Evolutionary conservation across 1,140 invertebrate genomes (phyloP).

Genomic region (Drosophila nigrodunni): DNA sequence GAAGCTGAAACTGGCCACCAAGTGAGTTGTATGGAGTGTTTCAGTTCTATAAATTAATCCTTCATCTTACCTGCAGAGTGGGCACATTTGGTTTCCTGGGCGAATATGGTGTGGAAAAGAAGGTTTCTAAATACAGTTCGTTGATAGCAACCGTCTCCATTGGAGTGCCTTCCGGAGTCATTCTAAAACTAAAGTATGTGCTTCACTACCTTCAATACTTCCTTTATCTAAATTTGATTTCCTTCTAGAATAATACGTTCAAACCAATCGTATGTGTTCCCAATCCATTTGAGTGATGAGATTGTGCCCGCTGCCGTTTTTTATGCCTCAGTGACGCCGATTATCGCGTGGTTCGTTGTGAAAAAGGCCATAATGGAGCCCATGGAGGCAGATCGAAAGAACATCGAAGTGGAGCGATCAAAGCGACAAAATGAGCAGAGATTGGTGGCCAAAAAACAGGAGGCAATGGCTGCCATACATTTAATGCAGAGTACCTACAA

Average conservation of each 20-base stretch:
- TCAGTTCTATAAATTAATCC: background rate
- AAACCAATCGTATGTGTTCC: constrained; percentile 94
- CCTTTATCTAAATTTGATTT: background rate
- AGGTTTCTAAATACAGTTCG: constrained; percentile 95
- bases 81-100: constrained; percentile 94
- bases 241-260: constrained; percentile 90
- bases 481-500: constrained; percentile 94
- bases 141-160: constrained; percentile 93
- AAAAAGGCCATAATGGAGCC: constrained; percentile 96
- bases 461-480: constrained; percentile 93
- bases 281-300: constrained; percentile 96
- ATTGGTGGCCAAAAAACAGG: constrained; percentile 91
- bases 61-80: constrained; percentile 86
- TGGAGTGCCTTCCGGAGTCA: constrained; percentile 94
- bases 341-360: constrained; percentile 91
- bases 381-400: constrained; percentile 90
- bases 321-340: constrained; percentile 95
- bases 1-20: constrained; percentile 90
- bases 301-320: constrained; percentile 95
- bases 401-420: constrained; percentile 90
- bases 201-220: background rate
- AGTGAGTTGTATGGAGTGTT: constrained; percentile 87
- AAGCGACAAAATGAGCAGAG: constrained; percentile 90
- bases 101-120: constrained; percentile 97
- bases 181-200: constrained; percentile 93